A percentile compares a stretch with the other conserved stretches of the same genome.
Conservation (phyloP, 2,797 vertebrate genomes). For the Enteromius fasciolatus region DNA sequence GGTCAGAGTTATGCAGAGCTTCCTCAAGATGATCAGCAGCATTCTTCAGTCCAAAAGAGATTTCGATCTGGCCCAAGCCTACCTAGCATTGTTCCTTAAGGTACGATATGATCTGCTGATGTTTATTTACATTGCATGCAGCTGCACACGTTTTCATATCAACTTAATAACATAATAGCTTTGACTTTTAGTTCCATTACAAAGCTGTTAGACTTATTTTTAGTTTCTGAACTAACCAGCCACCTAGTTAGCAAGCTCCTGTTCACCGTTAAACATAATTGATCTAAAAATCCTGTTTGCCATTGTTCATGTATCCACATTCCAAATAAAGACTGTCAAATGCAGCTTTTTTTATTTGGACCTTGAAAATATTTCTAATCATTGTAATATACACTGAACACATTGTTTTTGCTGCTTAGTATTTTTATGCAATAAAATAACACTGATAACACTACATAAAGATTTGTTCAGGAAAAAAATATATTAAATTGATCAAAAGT, state of each 20-base stretch:
- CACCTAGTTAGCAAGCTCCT: not conserved
- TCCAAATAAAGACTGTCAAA: not conserved
- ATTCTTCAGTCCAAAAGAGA: constrained; percentile 86
- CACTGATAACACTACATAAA: not conserved
- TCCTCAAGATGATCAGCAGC: constrained; percentile 85
- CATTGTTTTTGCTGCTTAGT: not conserved
- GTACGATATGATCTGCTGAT: constrained; percentile 67
- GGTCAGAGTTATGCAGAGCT: constrained; percentile 79
- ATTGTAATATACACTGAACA: not conserved
- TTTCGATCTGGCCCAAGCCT: constrained; percentile 91
- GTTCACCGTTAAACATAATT: not conserved
- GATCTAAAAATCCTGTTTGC: not conserved
- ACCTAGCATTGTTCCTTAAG: constrained; percentile 92
- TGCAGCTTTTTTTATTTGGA: not conserved
- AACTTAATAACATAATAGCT: not conserved
- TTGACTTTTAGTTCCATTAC: not conserved
- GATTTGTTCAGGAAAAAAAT: not conserved
- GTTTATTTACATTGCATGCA: not conserved
- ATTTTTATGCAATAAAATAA: not conserved
- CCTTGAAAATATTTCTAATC: not conserved
- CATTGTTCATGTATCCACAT: not conserved
- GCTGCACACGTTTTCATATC: not conserved
- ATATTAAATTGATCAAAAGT: not conserved
- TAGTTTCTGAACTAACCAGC: not conserved
- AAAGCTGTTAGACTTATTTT: not conserved